Evolutionary conservation across 1,140 invertebrate species (phyloP).

Genomic region (Elysia chlorotica): DNA sequence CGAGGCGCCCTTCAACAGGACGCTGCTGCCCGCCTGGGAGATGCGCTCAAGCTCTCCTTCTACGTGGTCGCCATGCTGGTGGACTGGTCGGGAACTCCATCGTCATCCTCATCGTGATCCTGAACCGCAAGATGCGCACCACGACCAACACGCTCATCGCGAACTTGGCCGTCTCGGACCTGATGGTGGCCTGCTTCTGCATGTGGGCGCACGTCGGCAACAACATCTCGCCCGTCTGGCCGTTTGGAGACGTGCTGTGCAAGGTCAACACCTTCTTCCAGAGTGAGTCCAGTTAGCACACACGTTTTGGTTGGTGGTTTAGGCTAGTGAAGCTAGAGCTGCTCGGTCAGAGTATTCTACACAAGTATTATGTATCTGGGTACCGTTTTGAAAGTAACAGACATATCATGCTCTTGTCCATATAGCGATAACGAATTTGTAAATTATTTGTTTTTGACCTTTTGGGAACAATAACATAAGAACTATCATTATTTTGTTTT

Average conservation of each 20-base stretch:
- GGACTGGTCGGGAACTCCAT: slow-evolving; percentile 41
- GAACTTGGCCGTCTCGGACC: slow-evolving; percentile 88
- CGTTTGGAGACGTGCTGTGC: slow-evolving; percentile 63
- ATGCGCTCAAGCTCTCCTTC: slow-evolving; percentile 37
- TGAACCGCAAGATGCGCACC: slow-evolving; percentile 42
- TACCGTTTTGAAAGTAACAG: no score
- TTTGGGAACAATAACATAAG: no score
- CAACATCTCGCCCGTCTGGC: slow-evolving; percentile 44
- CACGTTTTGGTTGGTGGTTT: background rate
- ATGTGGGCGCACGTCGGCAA: slow-evolving; percentile 65
- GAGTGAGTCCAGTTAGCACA: slow-evolving; percentile 49
- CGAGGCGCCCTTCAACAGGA: no score
- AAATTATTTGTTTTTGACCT: no score
- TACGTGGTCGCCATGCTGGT: slow-evolving; percentile 42
- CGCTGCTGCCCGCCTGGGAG: no score
- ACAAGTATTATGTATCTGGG: no score
- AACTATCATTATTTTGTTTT: no score
- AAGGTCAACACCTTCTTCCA: slow-evolving; percentile 64
- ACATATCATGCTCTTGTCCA: background rate
- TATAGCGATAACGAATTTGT: background rate
- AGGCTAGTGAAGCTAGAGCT: background rate
- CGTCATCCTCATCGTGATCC: slow-evolving; percentile 38
- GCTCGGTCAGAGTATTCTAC: background rate
- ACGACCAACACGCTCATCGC: slow-evolving; percentile 87
- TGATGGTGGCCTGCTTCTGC: slow-evolving; percentile 68